Percentiles rank a stretch among this genome's conserved stretches.
phyloP scores from a whole-genome alignment of 2,888 invertebrate genomes.

The Sinopyrophorus schimmeli region DNA sequence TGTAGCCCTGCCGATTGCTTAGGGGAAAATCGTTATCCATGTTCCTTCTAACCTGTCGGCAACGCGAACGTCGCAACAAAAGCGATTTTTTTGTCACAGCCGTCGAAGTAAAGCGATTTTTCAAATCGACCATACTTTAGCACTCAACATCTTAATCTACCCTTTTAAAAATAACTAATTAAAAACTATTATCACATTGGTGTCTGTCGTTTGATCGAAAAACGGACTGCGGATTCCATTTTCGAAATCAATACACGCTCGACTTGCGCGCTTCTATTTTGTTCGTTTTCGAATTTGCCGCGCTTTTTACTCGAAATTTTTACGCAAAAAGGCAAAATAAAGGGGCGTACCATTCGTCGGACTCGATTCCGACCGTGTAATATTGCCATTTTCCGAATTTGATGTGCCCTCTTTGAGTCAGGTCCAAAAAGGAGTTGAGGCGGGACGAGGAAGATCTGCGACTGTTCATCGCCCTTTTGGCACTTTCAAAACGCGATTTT shows the following conservation, averaged over 20 bases:
- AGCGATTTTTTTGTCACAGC: conserved; percentile 24
- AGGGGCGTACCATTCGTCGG: conserved; percentile 15
- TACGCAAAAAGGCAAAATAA: background rate
- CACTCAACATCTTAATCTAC: conserved; percentile 6
- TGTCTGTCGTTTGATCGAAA: conserved; percentile 5
- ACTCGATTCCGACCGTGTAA: conserved; percentile 7
- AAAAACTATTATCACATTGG: background rate
- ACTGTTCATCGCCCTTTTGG: too few relatives aligned
- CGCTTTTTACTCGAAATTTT: background rate
- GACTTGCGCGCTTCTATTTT: conserved; percentile 8
- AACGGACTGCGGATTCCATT: conserved; percentile 10
- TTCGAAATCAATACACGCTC: conserved; percentile 16
- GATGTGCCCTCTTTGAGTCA: background rate
- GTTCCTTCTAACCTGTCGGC: conserved; percentile 14
- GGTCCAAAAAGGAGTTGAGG: conserved; percentile 1
- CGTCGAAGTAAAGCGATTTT: conserved; percentile 39
- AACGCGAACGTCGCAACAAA: conserved; percentile 20
- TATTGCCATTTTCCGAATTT: conserved; percentile 14
- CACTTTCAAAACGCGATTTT: too few relatives aligned
- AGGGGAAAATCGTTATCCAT: background rate
- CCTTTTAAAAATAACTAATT: background rate
- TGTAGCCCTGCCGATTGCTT: too few relatives aligned
- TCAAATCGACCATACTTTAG: conserved; percentile 44
- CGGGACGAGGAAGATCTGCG: too few relatives aligned
- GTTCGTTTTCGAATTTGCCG: background rate